Evolutionary conservation across 2,113 vertebrate species (phyloP).

Genomic region (Isurus oxyrinchus): DNA sequence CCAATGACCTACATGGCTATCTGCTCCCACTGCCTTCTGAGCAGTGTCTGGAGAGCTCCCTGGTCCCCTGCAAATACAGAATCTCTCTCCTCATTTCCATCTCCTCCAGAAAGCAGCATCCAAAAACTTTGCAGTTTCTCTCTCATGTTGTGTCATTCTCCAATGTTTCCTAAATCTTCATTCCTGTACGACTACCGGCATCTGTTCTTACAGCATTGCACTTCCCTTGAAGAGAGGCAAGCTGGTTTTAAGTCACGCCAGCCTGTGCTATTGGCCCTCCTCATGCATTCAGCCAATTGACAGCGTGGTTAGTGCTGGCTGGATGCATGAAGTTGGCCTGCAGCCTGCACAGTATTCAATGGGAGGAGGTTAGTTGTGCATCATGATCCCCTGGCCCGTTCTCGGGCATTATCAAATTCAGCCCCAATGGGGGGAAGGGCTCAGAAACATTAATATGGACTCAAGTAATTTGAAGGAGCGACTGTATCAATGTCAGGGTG

Average conservation of each 20-base stretch:
- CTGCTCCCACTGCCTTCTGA: neutral
- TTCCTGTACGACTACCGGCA: neutral
- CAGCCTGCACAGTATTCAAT: no score
- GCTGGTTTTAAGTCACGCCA: neutral
- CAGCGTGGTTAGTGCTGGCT: no score
- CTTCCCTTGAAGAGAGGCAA: neutral
- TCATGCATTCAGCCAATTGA: neutral
- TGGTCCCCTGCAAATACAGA: neutral
- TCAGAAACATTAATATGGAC: neutral
- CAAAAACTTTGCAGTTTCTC: neutral
- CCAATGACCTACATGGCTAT: neutral
- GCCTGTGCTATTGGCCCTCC: neutral
- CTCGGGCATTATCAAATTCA: neutral
- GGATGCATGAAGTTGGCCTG: neutral
- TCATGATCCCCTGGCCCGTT: neutral
- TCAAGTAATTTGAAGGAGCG: neutral
- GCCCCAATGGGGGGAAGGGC: neutral
- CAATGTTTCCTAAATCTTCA: neutral
- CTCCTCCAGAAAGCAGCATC: neutral
- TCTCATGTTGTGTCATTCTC: neutral
- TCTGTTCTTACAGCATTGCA: neutral
- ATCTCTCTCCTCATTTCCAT: neutral
- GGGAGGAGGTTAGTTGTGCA: neutral
- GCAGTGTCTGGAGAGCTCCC: neutral
- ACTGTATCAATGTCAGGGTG: neutral